Percentiles rank a stretch among this genome's conserved stretches.
Evolutionary conservation across 1,140 invertebrate genomes (phyloP).

Genomic region (Drosophila kanapiae): DNA sequence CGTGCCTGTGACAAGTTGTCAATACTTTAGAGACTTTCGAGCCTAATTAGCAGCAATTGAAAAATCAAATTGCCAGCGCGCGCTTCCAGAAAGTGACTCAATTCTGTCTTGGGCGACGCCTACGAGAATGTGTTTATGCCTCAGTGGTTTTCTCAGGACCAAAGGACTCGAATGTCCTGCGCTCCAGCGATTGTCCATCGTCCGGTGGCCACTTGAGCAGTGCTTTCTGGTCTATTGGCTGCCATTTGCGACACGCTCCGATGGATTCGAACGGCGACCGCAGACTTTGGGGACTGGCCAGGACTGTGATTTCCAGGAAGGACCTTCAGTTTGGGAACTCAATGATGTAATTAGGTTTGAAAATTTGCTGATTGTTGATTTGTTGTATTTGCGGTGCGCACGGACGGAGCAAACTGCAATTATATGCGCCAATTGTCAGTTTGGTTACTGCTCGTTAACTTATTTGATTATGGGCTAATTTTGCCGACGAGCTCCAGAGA

Average conservation of each 20-base stretch:
- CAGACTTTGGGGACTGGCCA: slow-evolving; percentile 36
- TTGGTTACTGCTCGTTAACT: slow-evolving; percentile 75
- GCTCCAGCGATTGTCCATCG: slow-evolving; percentile 32
- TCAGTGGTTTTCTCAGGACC: slow-evolving; percentile 60
- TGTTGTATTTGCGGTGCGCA: slow-evolving; percentile 42
- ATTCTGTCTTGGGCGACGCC: slow-evolving; percentile 50
- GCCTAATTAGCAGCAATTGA: slow-evolving; percentile 80
- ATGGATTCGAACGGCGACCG: slow-evolving; percentile 62
- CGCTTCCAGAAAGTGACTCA: slow-evolving; percentile 30
- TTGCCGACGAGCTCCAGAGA: slow-evolving; percentile 17
- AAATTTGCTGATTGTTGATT: slow-evolving; percentile 73
- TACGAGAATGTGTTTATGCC: slow-evolving; percentile 60
- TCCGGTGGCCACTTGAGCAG: slow-evolving; percentile 70
- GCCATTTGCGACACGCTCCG: slow-evolving; percentile 66
- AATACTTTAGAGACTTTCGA: slow-evolving; percentile 45
- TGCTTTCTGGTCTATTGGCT: slow-evolving; percentile 81
- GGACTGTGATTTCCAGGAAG: slow-evolving; percentile 60
- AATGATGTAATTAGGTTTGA: slow-evolving; percentile 75
- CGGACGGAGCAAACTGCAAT: slow-evolving; percentile 52
- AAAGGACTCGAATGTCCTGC: slow-evolving; percentile 36
- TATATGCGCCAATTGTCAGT: slow-evolving; percentile 79
- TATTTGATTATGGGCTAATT: slow-evolving; percentile 80
- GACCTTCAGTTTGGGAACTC: slow-evolving; percentile 41
- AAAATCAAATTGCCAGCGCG: slow-evolving; percentile 71
- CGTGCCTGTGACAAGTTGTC: slow-evolving; percentile 64